Evolutionary conservation across 2,888 invertebrate species (phyloP).

Genomic region (Bombylius discolor): DNA sequence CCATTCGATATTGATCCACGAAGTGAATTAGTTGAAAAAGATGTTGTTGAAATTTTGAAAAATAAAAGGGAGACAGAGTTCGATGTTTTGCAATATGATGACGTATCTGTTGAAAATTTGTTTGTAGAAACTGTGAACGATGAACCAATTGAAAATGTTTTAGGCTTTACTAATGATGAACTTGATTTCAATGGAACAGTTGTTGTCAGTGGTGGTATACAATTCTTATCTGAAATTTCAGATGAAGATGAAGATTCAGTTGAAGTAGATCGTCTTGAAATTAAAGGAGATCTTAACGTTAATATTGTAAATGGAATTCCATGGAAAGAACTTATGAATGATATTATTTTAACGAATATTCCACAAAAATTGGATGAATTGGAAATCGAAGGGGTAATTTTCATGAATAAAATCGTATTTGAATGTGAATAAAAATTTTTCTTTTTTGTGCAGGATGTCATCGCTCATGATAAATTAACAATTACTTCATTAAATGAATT

Average conservation of each 20-base stretch:
- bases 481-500: constrained; percentile 37
- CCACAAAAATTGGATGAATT: constrained; percentile 32
- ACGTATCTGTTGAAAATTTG: constrained; percentile 24
- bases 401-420: background rate
- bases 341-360: constrained; percentile 38
- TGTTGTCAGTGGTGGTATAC: constrained; percentile 11
- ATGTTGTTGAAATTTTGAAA: background rate
- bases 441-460: background rate
- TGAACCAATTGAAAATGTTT: constrained; percentile 16
- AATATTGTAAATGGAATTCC: constrained; percentile 37
- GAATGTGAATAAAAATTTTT: background rate
- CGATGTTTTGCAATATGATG: constrained; percentile 22
- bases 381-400: constrained; percentile 39
- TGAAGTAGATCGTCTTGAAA: constrained; percentile 8
- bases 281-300: constrained; percentile 25
- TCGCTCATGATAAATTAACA: background rate
- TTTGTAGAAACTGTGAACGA: constrained; percentile 26
- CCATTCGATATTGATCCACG: background rate
- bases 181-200: constrained; percentile 22
- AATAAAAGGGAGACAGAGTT: constrained; percentile 14
- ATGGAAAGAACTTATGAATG: constrained; percentile 36
- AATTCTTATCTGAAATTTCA: constrained; percentile 4
- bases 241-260: constrained; percentile 6
- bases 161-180: constrained; percentile 23
- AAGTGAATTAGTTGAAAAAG: background rate